These are phyloP conservation scores for Rafetus swinhoei DNA, from an alignment of 2,113 vertebrate species.

Conservation along the genomic window DNA sequence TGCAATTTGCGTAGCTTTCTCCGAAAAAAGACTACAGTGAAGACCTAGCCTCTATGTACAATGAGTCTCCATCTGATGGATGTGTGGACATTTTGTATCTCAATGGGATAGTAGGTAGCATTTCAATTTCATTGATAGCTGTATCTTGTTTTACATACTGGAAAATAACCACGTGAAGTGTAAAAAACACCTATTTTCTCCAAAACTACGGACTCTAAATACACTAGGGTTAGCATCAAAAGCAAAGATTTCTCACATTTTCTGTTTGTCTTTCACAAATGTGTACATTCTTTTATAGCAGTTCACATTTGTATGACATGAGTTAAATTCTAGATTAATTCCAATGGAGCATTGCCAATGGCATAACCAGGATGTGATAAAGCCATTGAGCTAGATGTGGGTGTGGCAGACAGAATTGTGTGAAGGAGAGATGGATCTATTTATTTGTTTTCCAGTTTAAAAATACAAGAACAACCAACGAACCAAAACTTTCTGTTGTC, in stretches of 20 bases:
- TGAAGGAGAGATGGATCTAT: neutral
- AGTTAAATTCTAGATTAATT: conserved; percentile 58
- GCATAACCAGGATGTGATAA: neutral
- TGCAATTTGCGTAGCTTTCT: too few species aligned
- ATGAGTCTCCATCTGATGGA: neutral
- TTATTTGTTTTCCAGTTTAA: conserved; percentile 7
- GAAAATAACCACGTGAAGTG: neutral
- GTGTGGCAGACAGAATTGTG: neutral
- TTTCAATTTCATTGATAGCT: neutral
- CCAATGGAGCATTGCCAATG: conserved; percentile 38
- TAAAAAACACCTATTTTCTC: neutral
- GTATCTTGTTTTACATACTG: neutral
- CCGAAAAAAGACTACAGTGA: too few species aligned
- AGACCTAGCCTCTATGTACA: neutral
- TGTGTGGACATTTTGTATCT: neutral
- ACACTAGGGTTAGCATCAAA: neutral
- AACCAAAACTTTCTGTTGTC: neutral
- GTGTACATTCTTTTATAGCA: neutral
- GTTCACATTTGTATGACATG: neutral
- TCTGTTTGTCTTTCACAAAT: conserved; percentile 17
- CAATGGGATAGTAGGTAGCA: fast-evolving
- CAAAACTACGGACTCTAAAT: neutral
- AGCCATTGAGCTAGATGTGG: conserved; percentile 48
- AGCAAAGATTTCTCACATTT: neutral
- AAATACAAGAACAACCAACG: neutral